Conservation (phyloP, 2,797 vertebrate species). For the Protonibea diacanthus region DNA sequence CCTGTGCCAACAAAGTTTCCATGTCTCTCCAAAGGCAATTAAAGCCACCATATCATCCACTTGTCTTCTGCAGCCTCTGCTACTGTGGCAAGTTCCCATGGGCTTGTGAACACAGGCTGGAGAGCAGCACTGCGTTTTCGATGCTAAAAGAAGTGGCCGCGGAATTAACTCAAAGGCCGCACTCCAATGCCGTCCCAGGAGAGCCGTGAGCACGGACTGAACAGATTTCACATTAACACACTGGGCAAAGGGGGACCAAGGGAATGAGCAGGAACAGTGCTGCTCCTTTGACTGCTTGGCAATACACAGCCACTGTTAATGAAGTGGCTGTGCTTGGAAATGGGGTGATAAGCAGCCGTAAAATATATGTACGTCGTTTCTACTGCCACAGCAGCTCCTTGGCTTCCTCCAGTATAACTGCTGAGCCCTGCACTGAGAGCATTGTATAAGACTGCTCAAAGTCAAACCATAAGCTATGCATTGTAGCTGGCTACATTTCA, state of each 20-base stretch:
- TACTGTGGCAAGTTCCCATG: constrained; percentile 10
- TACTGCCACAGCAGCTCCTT: constrained; percentile 47
- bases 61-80: constrained; percentile 24
- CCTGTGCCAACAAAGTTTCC: constrained; percentile 27
- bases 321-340: constrained; percentile 60
- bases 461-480: constrained; percentile 57
- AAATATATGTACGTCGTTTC: constrained; percentile 54
- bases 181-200: constrained; percentile 45
- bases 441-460: constrained; percentile 63
- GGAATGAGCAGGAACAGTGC: constrained; percentile 35
- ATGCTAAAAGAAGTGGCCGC: constrained; percentile 34
- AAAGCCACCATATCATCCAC: constrained; percentile 23
- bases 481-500: constrained; percentile 63
- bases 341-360: constrained; percentile 58
- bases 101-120: constrained; percentile 18
- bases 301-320: constrained; percentile 55
- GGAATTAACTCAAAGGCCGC: constrained; percentile 38
- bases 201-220: constrained; percentile 48
- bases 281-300: constrained; percentile 40
- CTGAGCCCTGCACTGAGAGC: constrained; percentile 26
- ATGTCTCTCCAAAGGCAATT: constrained; percentile 30
- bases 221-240: constrained; percentile 63
- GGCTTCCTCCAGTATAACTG: constrained; percentile 30
- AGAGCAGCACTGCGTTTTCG: constrained; percentile 23
- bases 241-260: constrained; percentile 31